phyloP scores from a whole-genome alignment of 1,140 invertebrate species.

The Periplaneta americana region DNA sequence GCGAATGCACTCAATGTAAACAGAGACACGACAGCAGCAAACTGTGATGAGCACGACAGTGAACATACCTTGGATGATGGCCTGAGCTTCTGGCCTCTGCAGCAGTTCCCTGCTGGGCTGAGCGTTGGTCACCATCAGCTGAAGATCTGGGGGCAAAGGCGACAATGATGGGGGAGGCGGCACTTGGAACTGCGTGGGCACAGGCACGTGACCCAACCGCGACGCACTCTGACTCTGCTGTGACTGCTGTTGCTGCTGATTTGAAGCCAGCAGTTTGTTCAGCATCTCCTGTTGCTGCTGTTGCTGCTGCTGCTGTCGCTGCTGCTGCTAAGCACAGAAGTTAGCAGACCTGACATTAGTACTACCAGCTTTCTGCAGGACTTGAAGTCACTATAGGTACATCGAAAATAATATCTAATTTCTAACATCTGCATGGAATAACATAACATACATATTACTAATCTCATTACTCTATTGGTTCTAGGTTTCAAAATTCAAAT shows the following conservation, averaged over 20 bases:
- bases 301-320: slow-evolving; percentile 46
- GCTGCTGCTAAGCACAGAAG: slow-evolving; percentile 38
- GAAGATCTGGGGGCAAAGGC: slow-evolving; percentile 47
- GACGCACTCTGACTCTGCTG: background rate
- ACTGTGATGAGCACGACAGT: too few relatives aligned
- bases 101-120: slow-evolving; percentile 51
- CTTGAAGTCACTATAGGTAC: too few relatives aligned
- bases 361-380: too few relatives aligned
- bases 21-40: too few relatives aligned
- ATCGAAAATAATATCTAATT: too few relatives aligned
- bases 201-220: background rate
- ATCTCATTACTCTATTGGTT: too few relatives aligned
- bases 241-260: slow-evolving; percentile 25
- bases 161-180: slow-evolving; percentile 21
- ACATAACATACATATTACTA: too few relatives aligned
- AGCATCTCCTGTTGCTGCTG: slow-evolving; percentile 33
- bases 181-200: background rate
- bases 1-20: too few relatives aligned
- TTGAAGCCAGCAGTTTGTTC: slow-evolving; percentile 7
- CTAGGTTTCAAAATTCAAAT: too few relatives aligned
- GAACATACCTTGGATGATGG: slow-evolving; percentile 56
- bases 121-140: slow-evolving; percentile 45
- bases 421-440: too few relatives aligned
- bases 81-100: slow-evolving; percentile 64
- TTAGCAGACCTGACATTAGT: too few relatives aligned